These are phyloP conservation scores for Philonicus albiceps DNA, from an alignment of 2,888 invertebrate genomes.

Conservation along the genomic window DNA sequence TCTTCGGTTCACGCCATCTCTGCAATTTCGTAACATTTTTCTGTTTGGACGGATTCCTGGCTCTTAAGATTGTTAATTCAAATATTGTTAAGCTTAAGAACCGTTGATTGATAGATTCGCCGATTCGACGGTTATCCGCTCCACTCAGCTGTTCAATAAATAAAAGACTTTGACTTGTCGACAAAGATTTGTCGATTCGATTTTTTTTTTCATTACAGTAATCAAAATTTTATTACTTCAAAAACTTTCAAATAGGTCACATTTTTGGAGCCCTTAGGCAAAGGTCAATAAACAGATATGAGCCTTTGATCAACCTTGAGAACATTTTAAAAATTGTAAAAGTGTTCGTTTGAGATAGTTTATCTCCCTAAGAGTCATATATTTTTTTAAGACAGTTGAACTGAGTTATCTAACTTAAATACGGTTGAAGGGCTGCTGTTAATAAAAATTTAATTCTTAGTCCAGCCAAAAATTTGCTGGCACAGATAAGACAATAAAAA, in stretches of 20 bases:
- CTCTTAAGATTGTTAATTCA: background rate
- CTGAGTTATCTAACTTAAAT: background rate
- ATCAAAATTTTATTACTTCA: background rate
- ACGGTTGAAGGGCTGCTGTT: background rate
- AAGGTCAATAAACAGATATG: background rate
- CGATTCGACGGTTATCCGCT: background rate
- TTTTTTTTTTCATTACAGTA: background rate
- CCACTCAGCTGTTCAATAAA: background rate
- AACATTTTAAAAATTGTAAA: background rate
- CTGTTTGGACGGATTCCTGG: slow-evolving; percentile 6
- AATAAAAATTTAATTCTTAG: background rate
- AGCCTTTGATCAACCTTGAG: background rate
- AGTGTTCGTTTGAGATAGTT: background rate
- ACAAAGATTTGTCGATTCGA: background rate
- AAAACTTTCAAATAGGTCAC: background rate
- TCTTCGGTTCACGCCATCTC: background rate
- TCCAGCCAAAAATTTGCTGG: background rate
- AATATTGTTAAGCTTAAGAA: background rate
- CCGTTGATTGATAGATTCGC: background rate
- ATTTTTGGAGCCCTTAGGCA: background rate
- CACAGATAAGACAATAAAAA: background rate
- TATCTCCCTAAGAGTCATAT: background rate
- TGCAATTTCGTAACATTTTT: slow-evolving; percentile 24
- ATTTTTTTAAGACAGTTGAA: background rate
- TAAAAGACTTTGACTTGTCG: background rate